phyloP scores from a whole-genome alignment of 2,113 vertebrate genomes.

The Otis tarda region DNA sequence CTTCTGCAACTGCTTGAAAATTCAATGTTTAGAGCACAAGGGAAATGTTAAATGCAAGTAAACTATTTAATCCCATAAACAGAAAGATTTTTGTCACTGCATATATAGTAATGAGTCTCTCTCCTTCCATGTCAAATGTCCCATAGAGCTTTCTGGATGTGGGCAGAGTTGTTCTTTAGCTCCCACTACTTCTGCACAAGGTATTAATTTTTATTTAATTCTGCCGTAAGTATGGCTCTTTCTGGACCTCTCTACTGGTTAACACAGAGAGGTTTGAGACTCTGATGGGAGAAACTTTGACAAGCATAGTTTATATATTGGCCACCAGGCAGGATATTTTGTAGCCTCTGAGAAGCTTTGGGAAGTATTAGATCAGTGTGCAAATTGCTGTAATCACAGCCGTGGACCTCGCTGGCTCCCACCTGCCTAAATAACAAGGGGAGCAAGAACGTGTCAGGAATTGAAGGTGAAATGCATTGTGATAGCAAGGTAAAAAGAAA shows the following conservation, averaged over 20 bases:
- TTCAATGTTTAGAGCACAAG: background rate
- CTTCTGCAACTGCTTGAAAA: background rate
- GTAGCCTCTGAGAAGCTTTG: background rate
- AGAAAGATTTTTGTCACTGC: background rate
- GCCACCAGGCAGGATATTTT: background rate
- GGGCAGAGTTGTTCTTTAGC: background rate
- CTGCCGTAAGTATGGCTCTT: background rate
- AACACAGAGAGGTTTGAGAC: background rate
- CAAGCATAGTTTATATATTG: background rate
- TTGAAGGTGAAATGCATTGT: background rate
- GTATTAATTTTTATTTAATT: background rate
- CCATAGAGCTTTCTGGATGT: background rate
- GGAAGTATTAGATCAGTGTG: background rate
- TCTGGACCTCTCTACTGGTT: background rate
- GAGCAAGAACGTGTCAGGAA: background rate
- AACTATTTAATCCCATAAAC: background rate
- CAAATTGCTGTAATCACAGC: background rate
- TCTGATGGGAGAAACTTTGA: background rate
- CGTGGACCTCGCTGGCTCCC: background rate
- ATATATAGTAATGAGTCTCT: too few species aligned
- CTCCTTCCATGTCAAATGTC: background rate
- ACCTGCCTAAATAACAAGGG: background rate
- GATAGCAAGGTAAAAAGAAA: background rate
- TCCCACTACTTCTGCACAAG: background rate
- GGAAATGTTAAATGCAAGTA: background rate